These are phyloP conservation scores for Dendropsophus ebraccatus DNA, from an alignment of 2,113 vertebrate species.

Conservation along the genomic window DNA sequence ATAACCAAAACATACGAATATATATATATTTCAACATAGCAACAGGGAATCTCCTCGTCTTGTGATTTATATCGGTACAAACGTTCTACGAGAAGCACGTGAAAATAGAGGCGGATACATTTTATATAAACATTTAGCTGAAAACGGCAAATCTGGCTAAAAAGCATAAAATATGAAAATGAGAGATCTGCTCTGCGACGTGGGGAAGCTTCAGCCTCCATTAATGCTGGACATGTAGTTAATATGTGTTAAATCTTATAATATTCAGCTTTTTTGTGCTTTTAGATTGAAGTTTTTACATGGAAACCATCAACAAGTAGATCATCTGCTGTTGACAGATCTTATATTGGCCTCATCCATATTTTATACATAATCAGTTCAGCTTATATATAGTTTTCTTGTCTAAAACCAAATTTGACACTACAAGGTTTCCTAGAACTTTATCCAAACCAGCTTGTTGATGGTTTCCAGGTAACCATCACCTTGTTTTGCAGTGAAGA, in stretches of 20 bases:
- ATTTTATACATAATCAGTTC: background rate
- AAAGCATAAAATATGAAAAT: background rate
- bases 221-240: no score
- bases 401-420: no score
- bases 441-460: background rate
- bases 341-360: background rate
- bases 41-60: background rate
- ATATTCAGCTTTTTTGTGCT: no score
- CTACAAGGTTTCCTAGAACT: background rate
- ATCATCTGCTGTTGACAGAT: background rate
- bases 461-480: background rate
- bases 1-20: slow-evolving; percentile 15
- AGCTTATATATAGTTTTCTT: no score
- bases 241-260: no score
- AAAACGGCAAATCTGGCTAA: background rate
- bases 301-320: background rate
- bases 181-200: background rate
- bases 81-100: slow-evolving; percentile 1
- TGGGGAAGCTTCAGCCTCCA: background rate
- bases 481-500: background rate
- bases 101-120: background rate
- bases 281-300: no score
- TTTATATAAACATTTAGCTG: background rate
- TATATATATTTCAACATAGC: background rate
- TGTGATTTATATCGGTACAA: background rate